Conservation (phyloP, 92 coral and sea anemone genomes). For the Zoanthus sociatus region DNA sequence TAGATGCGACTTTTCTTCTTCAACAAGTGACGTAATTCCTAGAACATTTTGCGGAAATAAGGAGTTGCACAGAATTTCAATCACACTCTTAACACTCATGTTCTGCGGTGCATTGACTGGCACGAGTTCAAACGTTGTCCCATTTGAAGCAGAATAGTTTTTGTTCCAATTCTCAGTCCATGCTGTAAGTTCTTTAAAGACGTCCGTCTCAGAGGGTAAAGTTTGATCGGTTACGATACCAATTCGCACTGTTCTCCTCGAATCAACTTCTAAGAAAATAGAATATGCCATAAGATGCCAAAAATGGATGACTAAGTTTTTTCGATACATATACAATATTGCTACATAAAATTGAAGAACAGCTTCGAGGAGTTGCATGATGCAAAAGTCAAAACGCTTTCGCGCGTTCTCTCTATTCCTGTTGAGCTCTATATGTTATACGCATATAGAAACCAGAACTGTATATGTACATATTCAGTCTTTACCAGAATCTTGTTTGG, state of each 20-base stretch:
- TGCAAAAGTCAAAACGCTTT: too few species aligned
- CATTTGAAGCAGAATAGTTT: conserved; percentile 15
- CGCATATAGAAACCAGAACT: too few species aligned
- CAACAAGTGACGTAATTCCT: conserved; percentile 12
- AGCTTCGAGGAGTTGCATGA: too few species aligned
- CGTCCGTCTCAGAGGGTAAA: not conserved
- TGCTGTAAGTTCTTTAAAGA: not conserved
- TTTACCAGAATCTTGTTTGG: too few species aligned
- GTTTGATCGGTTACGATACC: conserved; percentile 26
- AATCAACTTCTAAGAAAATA: not conserved
- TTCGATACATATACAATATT: conserved; percentile 2
- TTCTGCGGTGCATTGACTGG: not conserved
- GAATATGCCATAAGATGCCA: not conserved
- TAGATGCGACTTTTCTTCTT: conserved; percentile 7
- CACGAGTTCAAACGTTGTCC: conserved; percentile 29
- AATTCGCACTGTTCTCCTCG: not conserved
- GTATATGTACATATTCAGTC: too few species aligned
- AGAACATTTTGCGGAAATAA: conserved; percentile 29
- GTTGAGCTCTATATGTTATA: too few species aligned
- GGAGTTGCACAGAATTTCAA: not conserved
- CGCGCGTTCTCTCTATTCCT: too few species aligned
- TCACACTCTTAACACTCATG: not conserved
- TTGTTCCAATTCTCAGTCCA: conserved; percentile 21
- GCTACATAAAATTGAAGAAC: not conserved
- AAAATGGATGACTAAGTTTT: not conserved